Base-by-base conservation (phyloP, 2,888 invertebrate genomes). In the Oasisia sp. region DNA sequence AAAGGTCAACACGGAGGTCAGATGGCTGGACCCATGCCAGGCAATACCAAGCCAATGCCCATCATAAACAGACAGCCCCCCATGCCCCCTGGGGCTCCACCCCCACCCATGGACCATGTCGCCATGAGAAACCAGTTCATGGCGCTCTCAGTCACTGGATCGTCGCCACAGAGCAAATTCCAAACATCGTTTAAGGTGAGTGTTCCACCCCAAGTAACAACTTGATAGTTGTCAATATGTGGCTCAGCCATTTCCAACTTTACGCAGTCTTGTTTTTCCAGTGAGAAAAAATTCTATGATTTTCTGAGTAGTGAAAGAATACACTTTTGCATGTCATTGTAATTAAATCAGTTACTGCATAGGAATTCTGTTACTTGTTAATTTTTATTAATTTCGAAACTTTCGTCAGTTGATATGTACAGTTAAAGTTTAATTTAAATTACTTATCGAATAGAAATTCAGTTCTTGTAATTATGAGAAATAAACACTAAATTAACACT, bases 81-180 rank as follows among this genome's bases (percentile, higher is more conserved):
- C 58, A 90, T n/a, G n/a, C 92, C 90, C 12, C 92, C 92, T 12
- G 56, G 50, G n/a, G 50, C n/a, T 19, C 92, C 92, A 32, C 92
- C 92, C n/a, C 90, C 92, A 50, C 90, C 90, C 56, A 90, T 92
- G 91, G 58, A 92, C 58, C 90, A 92, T 9, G 89, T 45, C 9
- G 50, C 89, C 90, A 44, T 92, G 90, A 90, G 90, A 19, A 74
- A 92, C 32, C 92, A 92, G 58, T 92, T 92, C 50, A 74, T 56
- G n/a, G 32, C 74, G 0, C 90, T 90, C 19, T 58, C 56, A 8
- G 58, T 91, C 27, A 50, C 91, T 32, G 58, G 90, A 3, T 92
- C 92, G 50, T 89, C 92, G 12, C 91, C 74, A 74, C 74, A 74
- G 74, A 74, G 74, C 74, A 74, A 74, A 74, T 74, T 74, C 74